Base-by-base conservation (phyloP, 2,888 invertebrate species). In the Euzophera pinguis region DNA sequence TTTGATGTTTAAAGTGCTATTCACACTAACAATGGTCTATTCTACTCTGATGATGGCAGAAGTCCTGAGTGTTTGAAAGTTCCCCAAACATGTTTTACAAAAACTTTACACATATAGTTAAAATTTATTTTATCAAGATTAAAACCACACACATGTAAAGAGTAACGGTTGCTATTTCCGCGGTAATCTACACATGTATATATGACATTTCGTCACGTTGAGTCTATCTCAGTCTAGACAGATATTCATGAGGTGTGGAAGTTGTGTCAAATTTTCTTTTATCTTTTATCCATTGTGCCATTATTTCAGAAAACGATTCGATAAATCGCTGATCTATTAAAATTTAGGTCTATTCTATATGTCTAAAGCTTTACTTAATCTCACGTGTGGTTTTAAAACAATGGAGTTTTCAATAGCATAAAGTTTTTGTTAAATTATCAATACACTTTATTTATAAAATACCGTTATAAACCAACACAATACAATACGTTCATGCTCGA, bases 401-500 rank as follows among this genome's bases (percentile, higher is more conserved):
- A 7, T 4, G 10, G 32, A 7, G 22, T 22, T 3, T 22, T 22
- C 22, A 22, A 42, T n/a, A 42, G 34, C 34, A 43, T 29, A 43
- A 12, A 34, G 34, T 47, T 47, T 42, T 27, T 14, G 8, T 32
- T 34, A 22, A 43, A 52, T 52, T 47, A 52, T 53, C 50, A 9
- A 42, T 51, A 43, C 16, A 35, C 37, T 51, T 39, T 50, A 51
- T 51, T n/a, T 58, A 73, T 71, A 74, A n/a, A 59, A 74, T 70
- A 73, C 65, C 69, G 69, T 70, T 68, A 72, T 49, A 45, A 29
- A 76, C 76, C 80, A 75, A 77, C 79, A 85, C 79, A 82, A 63
- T 64, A 71, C 69, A 71, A 61, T 68, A 84, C 81, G 84, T 72
- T 75, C 86, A 86, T 84, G 84, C 84, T 76, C 67, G 56, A 67